These are phyloP conservation scores for Tringa solitaria DNA, from an alignment of 2,113 vertebrate genomes.

Conservation along the genomic window DNA sequence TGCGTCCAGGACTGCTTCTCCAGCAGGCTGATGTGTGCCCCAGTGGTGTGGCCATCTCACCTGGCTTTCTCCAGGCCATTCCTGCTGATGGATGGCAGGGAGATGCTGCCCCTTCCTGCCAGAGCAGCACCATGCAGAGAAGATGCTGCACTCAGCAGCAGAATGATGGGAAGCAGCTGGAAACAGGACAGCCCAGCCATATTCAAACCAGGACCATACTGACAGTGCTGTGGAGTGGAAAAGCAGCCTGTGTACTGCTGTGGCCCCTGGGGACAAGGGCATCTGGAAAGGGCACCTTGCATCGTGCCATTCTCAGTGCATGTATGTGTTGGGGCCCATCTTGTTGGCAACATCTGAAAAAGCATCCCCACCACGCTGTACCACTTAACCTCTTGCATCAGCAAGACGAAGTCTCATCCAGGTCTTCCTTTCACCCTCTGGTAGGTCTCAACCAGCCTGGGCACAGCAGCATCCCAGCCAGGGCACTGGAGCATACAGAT, in stretches of 20 bases:
- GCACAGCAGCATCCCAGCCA: background rate
- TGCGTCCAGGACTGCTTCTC: background rate
- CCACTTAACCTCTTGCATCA: accelerated
- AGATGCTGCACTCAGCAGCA: background rate
- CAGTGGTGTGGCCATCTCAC: accelerated
- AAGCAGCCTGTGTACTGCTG: background rate
- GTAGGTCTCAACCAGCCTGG: background rate
- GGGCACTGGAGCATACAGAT: background rate
- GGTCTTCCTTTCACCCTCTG: background rate
- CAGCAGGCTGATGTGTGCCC: accelerated
- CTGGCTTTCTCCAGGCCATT: background rate
- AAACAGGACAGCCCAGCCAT: accelerated
- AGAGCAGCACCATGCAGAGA: accelerated
- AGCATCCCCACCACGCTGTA: accelerated
- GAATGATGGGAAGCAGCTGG: background rate
- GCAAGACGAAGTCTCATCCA: accelerated
- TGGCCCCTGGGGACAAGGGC: background rate
- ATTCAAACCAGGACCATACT: accelerated
- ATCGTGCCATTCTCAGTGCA: accelerated
- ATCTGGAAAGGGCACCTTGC: background rate
- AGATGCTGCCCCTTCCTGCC: background rate
- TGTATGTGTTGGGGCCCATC: accelerated
- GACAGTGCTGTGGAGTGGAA: background rate
- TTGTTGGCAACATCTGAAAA: background rate
- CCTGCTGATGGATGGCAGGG: background rate